Conservation (phyloP, 37 sponge, comb jelly and placozoan genomes). For the Spongia lamella region DNA sequence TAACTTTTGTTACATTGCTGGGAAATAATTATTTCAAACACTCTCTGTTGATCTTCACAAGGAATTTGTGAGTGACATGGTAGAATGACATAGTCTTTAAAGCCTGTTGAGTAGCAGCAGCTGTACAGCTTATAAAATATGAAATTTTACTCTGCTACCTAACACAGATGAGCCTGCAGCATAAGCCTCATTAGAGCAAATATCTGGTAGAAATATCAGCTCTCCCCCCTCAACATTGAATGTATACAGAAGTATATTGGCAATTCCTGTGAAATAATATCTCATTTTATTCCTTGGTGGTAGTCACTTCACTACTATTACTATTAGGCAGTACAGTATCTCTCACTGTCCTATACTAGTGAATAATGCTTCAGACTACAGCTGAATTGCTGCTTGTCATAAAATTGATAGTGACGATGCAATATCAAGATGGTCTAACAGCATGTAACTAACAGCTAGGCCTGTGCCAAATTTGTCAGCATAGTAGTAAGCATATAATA, state of each 20-base stretch:
- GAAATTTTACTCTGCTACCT: slow-evolving; percentile 28
- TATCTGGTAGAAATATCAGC: slow-evolving; percentile 84
- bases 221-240: slow-evolving; percentile 54
- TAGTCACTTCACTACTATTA: too few species aligned
- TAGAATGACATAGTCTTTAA: slow-evolving; percentile 50
- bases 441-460: too few species aligned
- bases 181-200: slow-evolving; percentile 61
- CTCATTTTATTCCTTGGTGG: too few species aligned
- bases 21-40: slow-evolving; percentile 63
- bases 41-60: slow-evolving; percentile 67
- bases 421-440: too few species aligned
- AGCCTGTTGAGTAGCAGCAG: slow-evolving; percentile 35
- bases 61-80: slow-evolving; percentile 80
- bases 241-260: slow-evolving; percentile 57
- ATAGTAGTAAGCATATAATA: too few species aligned
- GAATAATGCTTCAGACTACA: too few species aligned
- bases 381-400: too few species aligned
- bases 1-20: slow-evolving; percentile 66
- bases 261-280: slow-evolving; percentile 44
- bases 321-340: too few species aligned
- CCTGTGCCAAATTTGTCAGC: too few species aligned
- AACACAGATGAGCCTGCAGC: slow-evolving; percentile 52
- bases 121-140: neutral
- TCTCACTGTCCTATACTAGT: too few species aligned
- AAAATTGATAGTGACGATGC: too few species aligned